Conservation (phyloP, 2,797 vertebrate species). For the Astyanax mexicanus region DNA sequence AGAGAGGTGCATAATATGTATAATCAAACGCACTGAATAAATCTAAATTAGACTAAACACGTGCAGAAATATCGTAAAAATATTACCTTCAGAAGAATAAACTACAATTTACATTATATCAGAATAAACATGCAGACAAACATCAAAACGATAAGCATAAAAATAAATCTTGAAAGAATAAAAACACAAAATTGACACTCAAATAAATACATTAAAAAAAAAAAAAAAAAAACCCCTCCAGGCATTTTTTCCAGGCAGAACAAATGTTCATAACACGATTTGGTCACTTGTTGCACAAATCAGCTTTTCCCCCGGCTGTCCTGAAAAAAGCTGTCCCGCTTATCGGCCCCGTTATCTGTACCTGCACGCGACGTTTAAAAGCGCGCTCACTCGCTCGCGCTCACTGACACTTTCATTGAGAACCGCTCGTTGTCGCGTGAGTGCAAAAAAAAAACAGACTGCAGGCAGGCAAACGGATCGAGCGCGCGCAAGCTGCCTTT, state of each 20-base stretch:
- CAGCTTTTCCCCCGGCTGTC: background rate
- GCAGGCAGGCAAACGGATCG: background rate
- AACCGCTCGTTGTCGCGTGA: background rate
- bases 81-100: background rate
- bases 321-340: background rate
- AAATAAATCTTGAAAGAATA: background rate
- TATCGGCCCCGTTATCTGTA: background rate
- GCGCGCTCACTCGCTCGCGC: background rate
- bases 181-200: conserved; percentile 9
- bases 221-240: background rate
- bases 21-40: background rate
- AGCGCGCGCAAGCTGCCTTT: background rate
- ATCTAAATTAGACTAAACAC: background rate
- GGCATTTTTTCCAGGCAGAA: conserved; percentile 38
- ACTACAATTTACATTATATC: too few species aligned
- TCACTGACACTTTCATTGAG: too few species aligned
- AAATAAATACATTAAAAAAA: conserved; percentile 34
- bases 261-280: conserved; percentile 48
- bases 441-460: too few species aligned
- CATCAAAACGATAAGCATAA: background rate
- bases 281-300: conserved; percentile 59
- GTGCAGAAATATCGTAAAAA: background rate
- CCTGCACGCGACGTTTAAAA: background rate
- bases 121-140: background rate
- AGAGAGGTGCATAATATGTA: background rate